Evolutionary conservation across 2,113 vertebrate species (phyloP), one percentile per base, ranked within the genome.

Genomic region (Chauna torquata): DNA sequence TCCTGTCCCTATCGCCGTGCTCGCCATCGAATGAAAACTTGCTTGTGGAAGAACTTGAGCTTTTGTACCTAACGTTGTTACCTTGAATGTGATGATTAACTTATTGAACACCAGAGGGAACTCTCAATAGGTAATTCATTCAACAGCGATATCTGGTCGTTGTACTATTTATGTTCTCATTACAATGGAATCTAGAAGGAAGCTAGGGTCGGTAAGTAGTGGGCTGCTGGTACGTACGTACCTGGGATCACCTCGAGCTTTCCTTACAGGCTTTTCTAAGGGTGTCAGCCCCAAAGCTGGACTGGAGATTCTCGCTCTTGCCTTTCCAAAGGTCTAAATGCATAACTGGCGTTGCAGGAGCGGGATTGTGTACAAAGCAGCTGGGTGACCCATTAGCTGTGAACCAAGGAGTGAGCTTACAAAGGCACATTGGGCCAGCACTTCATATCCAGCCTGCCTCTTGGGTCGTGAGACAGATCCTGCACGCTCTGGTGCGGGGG

Each of bases 101-200:
- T 91, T 82, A 58, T 49, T 93, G 96, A 97, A 96, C 96, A 86
- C 82, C 96, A 97, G 96, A 97, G 96, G 96, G 96, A 94, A 97
- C 96, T 97, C 88, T 95, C 90, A 95, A 97, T 80, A 91, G 95
- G 94, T 95, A 77, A 28, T 92, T 91, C 91, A 23, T 91, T 85
- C 4, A 1, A 24, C 75, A 44, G 74, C 75, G n/a, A 50, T 70
- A 27, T 1, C 57, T 15, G 55, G 78, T 94, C 79, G 36, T 94
- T 94, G 81, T 45, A 71, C 86, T 94, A 47, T 92, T 94, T 94
- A 74, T 97, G 91, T 70, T 85, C 91, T 94, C 93, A 94, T 77
- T 96, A 94, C 92, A 95, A 92, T 95, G 92, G 96, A 96, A 92
- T 95, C 93, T 93, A 83, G 78, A 77, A 90, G 81, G 92, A 95